Percentiles rank a stretch among this genome's conserved stretches.
Evolutionary conservation across 2,113 vertebrate genomes (phyloP).

Genomic region (Porphyrio hochstetteri): DNA sequence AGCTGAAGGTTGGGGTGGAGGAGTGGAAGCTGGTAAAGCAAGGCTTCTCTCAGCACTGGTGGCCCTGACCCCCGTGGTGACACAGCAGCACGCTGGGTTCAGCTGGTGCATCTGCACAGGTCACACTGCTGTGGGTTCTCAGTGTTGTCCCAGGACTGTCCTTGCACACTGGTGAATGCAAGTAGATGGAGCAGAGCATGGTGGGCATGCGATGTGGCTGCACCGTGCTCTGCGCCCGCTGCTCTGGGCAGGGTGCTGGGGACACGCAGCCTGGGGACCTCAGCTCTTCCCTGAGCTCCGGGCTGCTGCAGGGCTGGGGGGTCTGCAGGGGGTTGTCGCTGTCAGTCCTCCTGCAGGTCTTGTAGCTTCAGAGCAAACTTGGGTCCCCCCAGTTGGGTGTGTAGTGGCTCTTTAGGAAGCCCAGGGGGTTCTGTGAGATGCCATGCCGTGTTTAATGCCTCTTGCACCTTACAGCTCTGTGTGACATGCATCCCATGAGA

Average conservation of each 20-base stretch:
- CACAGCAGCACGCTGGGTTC: not conserved
- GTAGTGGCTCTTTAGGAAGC: not conserved
- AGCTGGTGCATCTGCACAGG: not conserved
- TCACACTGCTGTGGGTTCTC: accelerated
- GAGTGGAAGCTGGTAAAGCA: not conserved
- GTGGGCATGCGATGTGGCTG: accelerated
- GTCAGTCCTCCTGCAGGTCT: not conserved
- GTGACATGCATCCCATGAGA: conserved; percentile 99
- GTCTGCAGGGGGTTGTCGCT: not conserved
- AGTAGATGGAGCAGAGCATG: not conserved
- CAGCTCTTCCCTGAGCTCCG: not conserved
- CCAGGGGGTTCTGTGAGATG: not conserved
- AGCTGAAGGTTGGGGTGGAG: not conserved
- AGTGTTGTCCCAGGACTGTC: accelerated
- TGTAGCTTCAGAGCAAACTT: not conserved
- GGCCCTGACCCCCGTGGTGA: not conserved
- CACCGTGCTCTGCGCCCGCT: not conserved
- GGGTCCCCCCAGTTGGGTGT: not conserved
- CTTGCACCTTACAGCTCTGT: conserved; percentile 84
- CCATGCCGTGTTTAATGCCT: not conserved
- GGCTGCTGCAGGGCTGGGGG: accelerated
- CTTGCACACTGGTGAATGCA: not conserved
- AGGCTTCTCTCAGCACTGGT: not conserved
- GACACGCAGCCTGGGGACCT: not conserved
- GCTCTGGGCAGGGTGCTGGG: not conserved